A percentile compares a stretch with the other conserved stretches of the same genome.
Conservation (phyloP, 2,797 vertebrate genomes). For the Smutsia gigantea region DNA sequence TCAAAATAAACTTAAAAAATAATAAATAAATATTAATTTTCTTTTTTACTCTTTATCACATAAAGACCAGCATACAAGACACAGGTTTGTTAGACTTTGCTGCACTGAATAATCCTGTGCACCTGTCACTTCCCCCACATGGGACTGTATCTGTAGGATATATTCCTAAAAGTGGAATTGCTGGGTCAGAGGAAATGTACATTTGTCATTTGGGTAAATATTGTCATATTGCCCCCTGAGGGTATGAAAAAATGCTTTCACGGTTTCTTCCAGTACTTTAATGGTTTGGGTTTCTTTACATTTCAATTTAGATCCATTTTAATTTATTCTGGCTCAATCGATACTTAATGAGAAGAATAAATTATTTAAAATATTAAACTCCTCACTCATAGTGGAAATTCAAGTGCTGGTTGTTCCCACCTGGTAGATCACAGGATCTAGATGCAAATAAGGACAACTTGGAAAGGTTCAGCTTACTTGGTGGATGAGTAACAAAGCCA, state of each 20-base stretch:
- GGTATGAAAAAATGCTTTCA: neutral
- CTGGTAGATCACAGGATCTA: conserved; percentile 54
- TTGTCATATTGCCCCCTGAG: neutral
- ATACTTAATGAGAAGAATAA: conserved; percentile 3
- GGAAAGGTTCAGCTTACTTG: conserved; percentile 60
- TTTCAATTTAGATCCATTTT: neutral
- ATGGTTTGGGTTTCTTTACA: neutral
- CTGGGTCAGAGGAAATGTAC: neutral
- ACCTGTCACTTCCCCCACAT: neutral
- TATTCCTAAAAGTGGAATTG: neutral
- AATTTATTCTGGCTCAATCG: neutral
- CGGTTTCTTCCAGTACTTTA: neutral
- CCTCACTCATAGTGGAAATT: conserved; percentile 47
- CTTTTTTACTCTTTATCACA: neutral
- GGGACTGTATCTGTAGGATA: neutral
- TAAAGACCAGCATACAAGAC: neutral
- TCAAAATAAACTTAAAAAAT: too few relatives aligned
- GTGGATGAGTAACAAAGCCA: neutral
- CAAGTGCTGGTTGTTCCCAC: conserved; percentile 9
- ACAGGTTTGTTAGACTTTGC: neutral
- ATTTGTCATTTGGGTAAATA: neutral
- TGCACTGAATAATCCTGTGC: neutral
- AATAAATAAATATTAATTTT: neutral
- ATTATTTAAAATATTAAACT: conserved; percentile 35
- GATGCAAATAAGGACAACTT: conserved; percentile 44